Percentiles rank a stretch among this genome's conserved stretches.
phyloP scores from a whole-genome alignment of 30 jellyfish, hydroid and myxozoan species.

The Phacellophora camtschatica region DNA sequence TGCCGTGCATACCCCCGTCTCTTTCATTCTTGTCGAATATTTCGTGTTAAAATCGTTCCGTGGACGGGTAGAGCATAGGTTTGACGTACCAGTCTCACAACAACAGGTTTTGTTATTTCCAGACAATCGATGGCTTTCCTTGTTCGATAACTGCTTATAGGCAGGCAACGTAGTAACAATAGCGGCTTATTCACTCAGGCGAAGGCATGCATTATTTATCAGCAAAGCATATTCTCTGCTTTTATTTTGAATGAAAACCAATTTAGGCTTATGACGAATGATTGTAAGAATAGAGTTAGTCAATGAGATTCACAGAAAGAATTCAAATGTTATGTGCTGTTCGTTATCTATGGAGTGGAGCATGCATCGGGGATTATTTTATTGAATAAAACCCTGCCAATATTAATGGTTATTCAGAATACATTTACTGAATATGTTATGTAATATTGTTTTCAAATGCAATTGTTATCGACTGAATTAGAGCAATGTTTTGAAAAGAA shows the following conservation, averaged over 20 bases:
- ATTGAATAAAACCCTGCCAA: too few species aligned
- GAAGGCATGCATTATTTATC: conserved; percentile 22
- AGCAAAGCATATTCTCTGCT: not conserved
- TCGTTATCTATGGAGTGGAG: too few species aligned
- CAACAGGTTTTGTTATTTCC: not conserved
- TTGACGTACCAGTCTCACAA: conserved; percentile 1
- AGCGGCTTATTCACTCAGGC: conserved; percentile 10
- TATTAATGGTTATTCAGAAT: too few species aligned
- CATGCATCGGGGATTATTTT: too few species aligned
- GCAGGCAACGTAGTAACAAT: conserved; percentile 46
- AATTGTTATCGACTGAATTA: too few species aligned
- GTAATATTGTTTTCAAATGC: too few species aligned
- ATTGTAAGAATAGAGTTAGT: not conserved
- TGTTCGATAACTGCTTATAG: conserved; percentile 42
- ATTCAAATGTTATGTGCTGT: too few species aligned
- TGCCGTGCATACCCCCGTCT: not conserved
- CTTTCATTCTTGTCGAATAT: too few species aligned
- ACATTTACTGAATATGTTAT: too few species aligned
- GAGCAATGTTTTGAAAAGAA: too few species aligned
- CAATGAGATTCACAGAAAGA: not conserved
- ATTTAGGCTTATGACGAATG: conserved; percentile 3
- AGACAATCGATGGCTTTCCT: conserved; percentile 25
- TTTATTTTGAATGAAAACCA: conserved; percentile 14
- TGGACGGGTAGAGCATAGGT: conserved; percentile 3
- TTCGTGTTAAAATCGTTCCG: not conserved